A percentile compares a stretch with the other conserved stretches of the same genome.
These are phyloP conservation scores for Spea hammondii DNA, from an alignment of 2,797 vertebrate genomes.

Conservation along the genomic window DNA sequence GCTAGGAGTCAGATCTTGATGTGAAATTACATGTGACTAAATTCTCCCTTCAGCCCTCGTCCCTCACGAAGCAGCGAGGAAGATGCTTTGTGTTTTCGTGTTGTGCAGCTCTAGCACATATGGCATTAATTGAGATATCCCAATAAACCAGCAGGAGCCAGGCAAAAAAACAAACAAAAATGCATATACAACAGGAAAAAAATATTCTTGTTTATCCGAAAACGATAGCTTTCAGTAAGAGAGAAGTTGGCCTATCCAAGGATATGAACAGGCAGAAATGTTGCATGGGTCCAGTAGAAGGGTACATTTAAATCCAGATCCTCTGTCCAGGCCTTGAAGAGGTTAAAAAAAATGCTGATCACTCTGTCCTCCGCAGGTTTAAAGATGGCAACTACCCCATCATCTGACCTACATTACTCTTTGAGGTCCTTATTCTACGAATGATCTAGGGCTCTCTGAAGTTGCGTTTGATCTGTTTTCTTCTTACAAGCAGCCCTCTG, in stretches of 20 bases:
- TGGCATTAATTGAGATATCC: conserved; percentile 29
- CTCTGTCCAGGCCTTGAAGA: too few relatives aligned
- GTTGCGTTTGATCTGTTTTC: background rate
- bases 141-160: background rate
- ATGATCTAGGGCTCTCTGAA: background rate
- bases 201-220: background rate
- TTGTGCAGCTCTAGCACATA: conserved; percentile 6
- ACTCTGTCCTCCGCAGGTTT: too few relatives aligned
- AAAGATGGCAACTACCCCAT: too few relatives aligned
- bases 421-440: background rate
- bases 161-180: background rate
- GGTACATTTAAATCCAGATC: too few relatives aligned
- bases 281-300: too few relatives aligned
- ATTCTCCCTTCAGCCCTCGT: too few relatives aligned
- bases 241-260: too few relatives aligned
- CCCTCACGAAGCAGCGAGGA: too few relatives aligned
- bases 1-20: background rate
- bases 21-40: background rate
- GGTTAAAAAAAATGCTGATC: too few relatives aligned
- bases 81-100: background rate
- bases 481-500: conserved; percentile 17
- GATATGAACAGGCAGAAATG: too few relatives aligned
- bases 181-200: background rate
- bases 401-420: background rate
- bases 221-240: too few relatives aligned